phyloP scores from a whole-genome alignment of 2,113 vertebrate species.

The Neodon shergylaensis region DNA sequence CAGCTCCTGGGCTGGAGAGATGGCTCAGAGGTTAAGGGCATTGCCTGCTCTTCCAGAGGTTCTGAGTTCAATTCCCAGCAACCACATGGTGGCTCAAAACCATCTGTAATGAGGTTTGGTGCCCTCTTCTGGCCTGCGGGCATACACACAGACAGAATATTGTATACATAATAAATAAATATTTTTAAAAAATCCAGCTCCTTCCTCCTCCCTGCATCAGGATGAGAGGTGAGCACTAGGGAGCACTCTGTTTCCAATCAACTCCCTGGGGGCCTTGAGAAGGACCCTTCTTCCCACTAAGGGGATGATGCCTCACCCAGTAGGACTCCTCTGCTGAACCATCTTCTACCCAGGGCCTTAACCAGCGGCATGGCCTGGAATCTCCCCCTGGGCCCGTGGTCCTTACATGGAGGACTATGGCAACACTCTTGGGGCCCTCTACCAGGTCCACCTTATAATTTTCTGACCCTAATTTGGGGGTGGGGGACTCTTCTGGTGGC shows the following conservation, averaged over 20 bases:
- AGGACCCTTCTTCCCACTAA: not conserved
- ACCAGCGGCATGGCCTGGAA: not conserved
- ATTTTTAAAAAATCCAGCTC: conserved; percentile 64
- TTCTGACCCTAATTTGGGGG: not conserved
- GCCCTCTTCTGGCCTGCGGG: no score
- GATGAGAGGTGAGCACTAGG: not conserved
- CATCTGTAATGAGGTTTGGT: no score
- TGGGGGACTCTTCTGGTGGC: not conserved
- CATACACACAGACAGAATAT: no score
- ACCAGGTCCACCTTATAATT: not conserved
- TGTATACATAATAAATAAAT: no score
- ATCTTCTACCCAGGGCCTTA: not conserved
- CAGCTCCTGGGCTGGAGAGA: no score
- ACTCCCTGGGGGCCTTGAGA: not conserved
- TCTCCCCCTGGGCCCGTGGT: not conserved
- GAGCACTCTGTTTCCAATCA: not conserved
- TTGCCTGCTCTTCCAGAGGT: no score
- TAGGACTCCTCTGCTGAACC: no score
- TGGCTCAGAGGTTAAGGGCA: no score
- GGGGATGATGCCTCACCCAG: not conserved
- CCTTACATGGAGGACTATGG: not conserved
- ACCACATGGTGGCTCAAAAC: no score
- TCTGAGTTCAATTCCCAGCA: no score
- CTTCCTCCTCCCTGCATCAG: conserved; percentile 82
- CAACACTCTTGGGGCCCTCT: not conserved